Percentiles rank a stretch among this genome's conserved stretches.
phyloP scores from a whole-genome alignment of 2,113 vertebrate species.

The Rutilus rutilus region DNA sequence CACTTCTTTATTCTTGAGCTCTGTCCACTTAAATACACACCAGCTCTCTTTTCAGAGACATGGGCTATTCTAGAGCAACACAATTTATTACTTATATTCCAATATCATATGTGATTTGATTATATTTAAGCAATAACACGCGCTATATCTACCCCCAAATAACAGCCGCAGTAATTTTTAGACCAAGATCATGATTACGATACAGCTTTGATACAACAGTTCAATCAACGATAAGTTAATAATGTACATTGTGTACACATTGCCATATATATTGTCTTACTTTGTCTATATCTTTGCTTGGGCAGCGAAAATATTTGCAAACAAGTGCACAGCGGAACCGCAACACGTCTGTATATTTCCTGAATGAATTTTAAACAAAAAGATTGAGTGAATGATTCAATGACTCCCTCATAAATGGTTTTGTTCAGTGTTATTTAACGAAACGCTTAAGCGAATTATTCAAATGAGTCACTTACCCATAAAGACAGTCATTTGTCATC shows the following conservation, averaged over 20 bases:
- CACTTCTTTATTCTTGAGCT: neutral
- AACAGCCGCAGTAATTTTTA: neutral
- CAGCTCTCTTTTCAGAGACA: neutral
- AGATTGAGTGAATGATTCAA: neutral
- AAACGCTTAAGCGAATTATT: neutral
- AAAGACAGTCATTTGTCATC: neutral
- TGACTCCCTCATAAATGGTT: neutral
- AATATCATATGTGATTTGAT: neutral
- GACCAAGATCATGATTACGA: neutral
- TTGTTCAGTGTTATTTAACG: neutral
- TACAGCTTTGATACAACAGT: neutral
- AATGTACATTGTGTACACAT: neutral
- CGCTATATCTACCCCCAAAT: neutral
- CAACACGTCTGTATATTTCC: neutral
- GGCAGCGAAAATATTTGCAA: neutral
- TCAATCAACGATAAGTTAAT: neutral
- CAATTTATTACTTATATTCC: neutral
- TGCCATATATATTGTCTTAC: neutral
- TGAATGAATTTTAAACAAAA: neutral
- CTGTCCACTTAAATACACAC: neutral
- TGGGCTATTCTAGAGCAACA: neutral
- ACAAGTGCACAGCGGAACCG: neutral
- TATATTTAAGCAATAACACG: neutral
- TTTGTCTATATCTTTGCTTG: neutral
- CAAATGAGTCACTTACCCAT: neutral